Percentiles rank a stretch among this genome's conserved stretches.
phyloP scores from a whole-genome alignment of 2,888 invertebrate genomes.

The Stratiomys singularior region DNA sequence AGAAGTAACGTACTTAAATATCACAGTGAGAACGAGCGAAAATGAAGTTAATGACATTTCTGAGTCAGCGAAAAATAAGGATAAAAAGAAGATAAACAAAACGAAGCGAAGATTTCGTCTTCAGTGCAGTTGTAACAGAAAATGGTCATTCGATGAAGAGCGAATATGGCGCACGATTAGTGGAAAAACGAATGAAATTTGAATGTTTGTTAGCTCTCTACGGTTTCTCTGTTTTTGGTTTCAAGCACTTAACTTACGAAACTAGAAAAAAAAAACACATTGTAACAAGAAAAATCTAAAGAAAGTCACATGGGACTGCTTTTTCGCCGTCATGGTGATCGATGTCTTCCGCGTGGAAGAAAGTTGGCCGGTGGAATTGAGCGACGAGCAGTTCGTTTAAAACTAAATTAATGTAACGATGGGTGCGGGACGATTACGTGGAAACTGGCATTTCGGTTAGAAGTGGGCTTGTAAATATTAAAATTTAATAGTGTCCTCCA shows the following conservation, averaged over 20 bases:
- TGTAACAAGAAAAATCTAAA: slow-evolving; percentile 33
- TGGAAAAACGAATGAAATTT: slow-evolving; percentile 16
- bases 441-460: background rate
- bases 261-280: slow-evolving; percentile 21
- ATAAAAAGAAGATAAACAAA: slow-evolving; percentile 7
- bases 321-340: background rate
- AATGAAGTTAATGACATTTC: background rate
- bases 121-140: background rate
- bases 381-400: background rate
- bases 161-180: slow-evolving; percentile 19
- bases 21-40: slow-evolving; percentile 33
- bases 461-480: background rate
- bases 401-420: background rate
- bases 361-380: background rate
- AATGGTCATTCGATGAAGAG: slow-evolving; percentile 11
- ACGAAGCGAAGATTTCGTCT: background rate
- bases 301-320: slow-evolving; percentile 24
- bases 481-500: slow-evolving; percentile 53
- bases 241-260: slow-evolving; percentile 40
- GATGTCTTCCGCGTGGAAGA: background rate
- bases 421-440: background rate
- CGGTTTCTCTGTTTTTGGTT: slow-evolving; percentile 35
- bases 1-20: slow-evolving; percentile 31
- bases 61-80: background rate
- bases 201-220: background rate